A percentile compares a stretch with the other conserved stretches of the same genome.
phyloP scores from a whole-genome alignment of 2,888 invertebrate genomes.

The Mythimna albipuncta region DNA sequence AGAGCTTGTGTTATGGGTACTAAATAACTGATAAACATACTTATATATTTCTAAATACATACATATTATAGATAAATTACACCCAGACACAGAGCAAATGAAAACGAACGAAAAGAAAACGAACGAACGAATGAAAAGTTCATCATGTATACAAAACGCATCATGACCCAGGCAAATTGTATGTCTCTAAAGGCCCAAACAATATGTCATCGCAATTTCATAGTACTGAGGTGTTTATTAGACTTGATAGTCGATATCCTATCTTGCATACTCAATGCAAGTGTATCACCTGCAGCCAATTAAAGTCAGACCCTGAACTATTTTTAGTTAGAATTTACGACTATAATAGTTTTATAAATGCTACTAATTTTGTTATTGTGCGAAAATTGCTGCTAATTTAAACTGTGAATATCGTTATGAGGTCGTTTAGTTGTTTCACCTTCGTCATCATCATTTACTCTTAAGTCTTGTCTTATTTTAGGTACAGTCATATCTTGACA shows the following conservation, averaged over 20 bases:
- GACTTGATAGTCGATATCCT: constrained; percentile 21
- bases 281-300: constrained; percentile 57
- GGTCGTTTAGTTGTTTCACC: background rate
- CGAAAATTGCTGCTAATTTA: constrained; percentile 24
- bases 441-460: background rate
- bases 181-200: constrained; percentile 7
- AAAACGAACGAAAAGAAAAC: too few relatives aligned
- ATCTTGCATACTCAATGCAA: constrained; percentile 43
- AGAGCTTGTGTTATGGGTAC: too few relatives aligned
- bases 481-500: too few relatives aligned
- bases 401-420: constrained; percentile 22
- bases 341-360: constrained; percentile 45
- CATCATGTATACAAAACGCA: too few relatives aligned
- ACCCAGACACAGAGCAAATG: too few relatives aligned
- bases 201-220: constrained; percentile 38
- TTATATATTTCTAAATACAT: too few relatives aligned
- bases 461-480: background rate
- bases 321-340: constrained; percentile 47
- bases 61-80: too few relatives aligned
- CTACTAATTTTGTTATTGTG: constrained; percentile 12
- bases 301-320: constrained; percentile 42
- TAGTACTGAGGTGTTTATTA: constrained; percentile 35
- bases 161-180: too few relatives aligned
- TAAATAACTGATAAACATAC: too few relatives aligned
- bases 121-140: too few relatives aligned